Evolutionary conservation across 2,797 vertebrate genomes (phyloP).

Genomic region (Chloroceryle amazona): DNA sequence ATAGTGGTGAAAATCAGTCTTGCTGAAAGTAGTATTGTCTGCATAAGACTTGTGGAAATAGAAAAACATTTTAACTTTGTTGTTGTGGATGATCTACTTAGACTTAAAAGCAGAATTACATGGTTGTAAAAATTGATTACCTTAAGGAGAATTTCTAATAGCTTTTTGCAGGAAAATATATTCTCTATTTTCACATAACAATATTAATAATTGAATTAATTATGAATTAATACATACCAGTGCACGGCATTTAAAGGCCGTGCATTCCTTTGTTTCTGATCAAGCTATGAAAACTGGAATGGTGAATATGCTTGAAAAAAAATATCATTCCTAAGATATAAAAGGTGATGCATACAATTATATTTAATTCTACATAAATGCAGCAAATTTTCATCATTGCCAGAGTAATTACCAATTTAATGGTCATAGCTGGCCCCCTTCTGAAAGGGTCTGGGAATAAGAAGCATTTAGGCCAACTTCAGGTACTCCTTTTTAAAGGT

Average conservation of each 20-base stretch:
- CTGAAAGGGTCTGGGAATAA: neutral
- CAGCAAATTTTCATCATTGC: neutral
- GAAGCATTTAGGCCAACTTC: neutral
- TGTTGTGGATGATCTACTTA: neutral
- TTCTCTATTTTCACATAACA: neutral
- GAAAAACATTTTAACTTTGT: neutral
- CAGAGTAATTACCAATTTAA: neutral
- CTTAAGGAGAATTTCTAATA: neutral
- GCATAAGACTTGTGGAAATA: neutral
- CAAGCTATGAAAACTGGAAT: neutral
- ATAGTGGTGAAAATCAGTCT: neutral
- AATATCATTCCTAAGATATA: rapidly evolving
- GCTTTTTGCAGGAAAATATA: neutral
- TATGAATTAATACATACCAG: neutral
- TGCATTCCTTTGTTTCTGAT: neutral
- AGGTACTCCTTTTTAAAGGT: neutral
- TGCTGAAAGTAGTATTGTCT: neutral
- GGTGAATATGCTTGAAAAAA: neutral
- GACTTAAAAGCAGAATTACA: neutral
- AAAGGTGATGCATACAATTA: neutral
- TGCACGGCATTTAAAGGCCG: neutral
- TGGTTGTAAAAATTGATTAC: neutral
- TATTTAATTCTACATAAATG: neutral
- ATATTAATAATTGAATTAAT: neutral
- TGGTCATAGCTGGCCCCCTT: neutral